Conservation (phyloP, 2,113 vertebrate genomes). For the Oryzias celebensis region DNA sequence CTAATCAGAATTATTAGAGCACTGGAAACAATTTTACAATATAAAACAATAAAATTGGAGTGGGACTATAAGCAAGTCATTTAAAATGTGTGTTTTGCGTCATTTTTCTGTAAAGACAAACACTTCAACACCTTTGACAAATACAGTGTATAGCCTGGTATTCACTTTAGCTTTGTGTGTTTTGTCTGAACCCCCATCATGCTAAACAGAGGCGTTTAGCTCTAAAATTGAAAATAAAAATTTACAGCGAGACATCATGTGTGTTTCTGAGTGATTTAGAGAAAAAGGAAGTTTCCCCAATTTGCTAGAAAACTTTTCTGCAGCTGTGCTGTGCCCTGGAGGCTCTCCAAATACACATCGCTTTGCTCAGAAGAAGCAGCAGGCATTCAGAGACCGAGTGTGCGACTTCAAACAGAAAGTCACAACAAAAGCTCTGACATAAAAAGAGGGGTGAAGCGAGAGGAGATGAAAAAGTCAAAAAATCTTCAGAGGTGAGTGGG, state of each 20-base stretch:
- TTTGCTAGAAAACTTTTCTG: conserved; percentile 37
- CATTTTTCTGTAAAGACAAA: neutral
- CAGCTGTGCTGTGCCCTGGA: conserved; percentile 21
- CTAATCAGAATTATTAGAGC: no score
- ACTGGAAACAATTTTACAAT: no score
- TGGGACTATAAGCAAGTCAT: no score
- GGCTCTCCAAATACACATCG: conserved; percentile 38
- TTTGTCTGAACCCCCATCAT: conserved; percentile 5
- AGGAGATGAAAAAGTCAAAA: conserved; percentile 36
- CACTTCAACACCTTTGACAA: neutral
- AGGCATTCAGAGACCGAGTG: conserved; percentile 27
- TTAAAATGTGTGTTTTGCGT: no score
- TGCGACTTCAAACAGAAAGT: conserved; percentile 36
- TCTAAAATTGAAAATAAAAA: conserved; percentile 7
- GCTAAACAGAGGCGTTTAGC: conserved; percentile 1
- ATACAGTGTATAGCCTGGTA: neutral
- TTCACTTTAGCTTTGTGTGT: neutral
- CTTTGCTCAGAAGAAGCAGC: conserved; percentile 31
- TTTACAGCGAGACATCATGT: conserved; percentile 10
- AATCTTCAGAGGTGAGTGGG: conserved; percentile 3
- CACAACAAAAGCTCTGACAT: conserved; percentile 28
- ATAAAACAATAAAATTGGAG: no score
- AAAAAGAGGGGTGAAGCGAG: conserved; percentile 22
- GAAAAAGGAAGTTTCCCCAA: conserved; percentile 25
- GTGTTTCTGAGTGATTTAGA: conserved; percentile 24